Base-by-base conservation (phyloP, 2,888 invertebrate genomes). In the Ochropleura plecta region DNA sequence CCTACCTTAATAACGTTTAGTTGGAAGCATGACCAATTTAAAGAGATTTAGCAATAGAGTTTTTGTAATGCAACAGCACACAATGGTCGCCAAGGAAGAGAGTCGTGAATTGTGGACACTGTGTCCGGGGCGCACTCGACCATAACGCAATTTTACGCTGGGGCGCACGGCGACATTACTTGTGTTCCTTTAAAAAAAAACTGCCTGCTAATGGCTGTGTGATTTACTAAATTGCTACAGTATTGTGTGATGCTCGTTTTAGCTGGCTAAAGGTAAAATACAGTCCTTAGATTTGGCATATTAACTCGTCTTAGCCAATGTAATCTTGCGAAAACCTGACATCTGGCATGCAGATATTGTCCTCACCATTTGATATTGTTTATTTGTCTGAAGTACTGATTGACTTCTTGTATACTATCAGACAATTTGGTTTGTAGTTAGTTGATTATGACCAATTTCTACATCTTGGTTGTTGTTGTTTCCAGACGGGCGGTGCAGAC, bases 401-500 rank as follows among this genome's bases (percentile, higher is more conserved):
- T 55, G 0, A 40, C 46, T 70, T 12, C 8, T 10, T 20, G 42
- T 20, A 20, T 18, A n/a, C 14, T 6, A 48, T 40, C 9, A 9
- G 20, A 44, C 20, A 16, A n/a, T 16, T 14, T 5, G 0, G 51
- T 51, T 40, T 44, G 53, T 49, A 16, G 44, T 51, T 20, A 49
- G n/a, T 46, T 63, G 10, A 48, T 49, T 51, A 40, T 55, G 7
- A 40, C 30, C 40, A 65, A 60, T 68, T 65, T 40, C 1, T 40
- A 49, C 60, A 70, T 71, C 10, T 18, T 9, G 55, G n/a, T 16
- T 59, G 78, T 68, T 62, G 20, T 86, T 78, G 46, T 89, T 95
- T 94, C 1, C 94, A 96, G 96, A 96, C 96, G 93, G 96, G 96
- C 92, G 96, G 96, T 91, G 95, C 94, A 89, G 96, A 96, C 95